A percentile compares a stretch with the other conserved stretches of the same genome.
phyloP scores from a whole-genome alignment of 2,888 invertebrate genomes.

The Cheilosia scutellata region DNA sequence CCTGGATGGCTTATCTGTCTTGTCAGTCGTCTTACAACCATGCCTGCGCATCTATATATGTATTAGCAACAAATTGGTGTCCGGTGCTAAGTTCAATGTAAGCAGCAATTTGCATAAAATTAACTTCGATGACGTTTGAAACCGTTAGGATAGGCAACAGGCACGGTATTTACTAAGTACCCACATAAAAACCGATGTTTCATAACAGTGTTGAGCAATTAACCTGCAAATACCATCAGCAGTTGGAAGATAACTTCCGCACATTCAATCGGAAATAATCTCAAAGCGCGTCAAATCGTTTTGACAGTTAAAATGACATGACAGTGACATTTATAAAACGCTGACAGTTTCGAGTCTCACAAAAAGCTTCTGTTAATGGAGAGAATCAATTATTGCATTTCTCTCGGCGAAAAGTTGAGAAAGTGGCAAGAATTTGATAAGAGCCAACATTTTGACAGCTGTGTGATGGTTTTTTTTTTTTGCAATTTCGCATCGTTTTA shows the following conservation, averaged over 20 bases:
- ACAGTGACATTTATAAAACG: constrained; percentile 13
- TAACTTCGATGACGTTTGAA: constrained; percentile 54
- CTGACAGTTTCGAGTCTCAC: background rate
- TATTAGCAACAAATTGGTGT: constrained; percentile 40
- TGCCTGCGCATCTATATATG: background rate
- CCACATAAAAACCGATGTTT: constrained; percentile 45
- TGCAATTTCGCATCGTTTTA: background rate
- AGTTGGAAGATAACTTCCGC: constrained; percentile 16
- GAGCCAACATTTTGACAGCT: constrained; percentile 32
- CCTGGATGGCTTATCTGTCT: constrained; percentile 21
- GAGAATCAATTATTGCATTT: constrained; percentile 17
- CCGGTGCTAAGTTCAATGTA: constrained; percentile 68
- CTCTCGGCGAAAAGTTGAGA: constrained; percentile 15
- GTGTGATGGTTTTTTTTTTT: background rate
- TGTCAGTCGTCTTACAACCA: background rate
- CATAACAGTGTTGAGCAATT: constrained; percentile 15
- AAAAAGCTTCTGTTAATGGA: constrained; percentile 3
- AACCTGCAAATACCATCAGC: background rate
- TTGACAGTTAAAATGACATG: constrained; percentile 29
- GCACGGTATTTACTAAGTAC: constrained; percentile 5
- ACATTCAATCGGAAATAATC: constrained; percentile 35
- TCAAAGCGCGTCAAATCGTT: background rate
- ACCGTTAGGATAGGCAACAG: constrained; percentile 51
- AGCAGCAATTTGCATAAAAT: constrained; percentile 66
- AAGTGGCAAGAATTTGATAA: constrained; percentile 31